phyloP scores from a whole-genome alignment of 1,140 invertebrate genomes.

The Drosophila navojoa region DNA sequence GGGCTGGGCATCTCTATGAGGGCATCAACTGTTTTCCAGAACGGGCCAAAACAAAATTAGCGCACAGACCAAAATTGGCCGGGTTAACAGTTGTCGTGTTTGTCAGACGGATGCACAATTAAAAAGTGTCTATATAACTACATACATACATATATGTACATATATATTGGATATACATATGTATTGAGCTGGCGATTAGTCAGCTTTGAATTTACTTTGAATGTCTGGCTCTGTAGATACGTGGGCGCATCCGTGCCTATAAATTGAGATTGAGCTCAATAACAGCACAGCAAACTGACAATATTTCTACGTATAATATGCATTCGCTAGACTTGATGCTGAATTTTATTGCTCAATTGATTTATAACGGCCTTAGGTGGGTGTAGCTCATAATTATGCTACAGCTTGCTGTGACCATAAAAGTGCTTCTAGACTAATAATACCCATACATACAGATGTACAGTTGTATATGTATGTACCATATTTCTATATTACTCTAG shows the following conservation, averaged over 20 bases:
- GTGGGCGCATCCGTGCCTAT: slow-evolving; percentile 59
- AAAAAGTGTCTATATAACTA: slow-evolving; percentile 7
- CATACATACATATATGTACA: slow-evolving; percentile 3
- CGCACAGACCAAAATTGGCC: slow-evolving; percentile 57
- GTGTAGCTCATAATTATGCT: slow-evolving; percentile 43
- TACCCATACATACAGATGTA: slow-evolving; percentile 11
- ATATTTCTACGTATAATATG: slow-evolving; percentile 50
- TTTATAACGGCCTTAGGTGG: slow-evolving; percentile 70
- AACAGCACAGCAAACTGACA: slow-evolving; percentile 17
- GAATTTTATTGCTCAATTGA: slow-evolving; percentile 66
- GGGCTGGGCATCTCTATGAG: not conserved
- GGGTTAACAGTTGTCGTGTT: slow-evolving; percentile 18
- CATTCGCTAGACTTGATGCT: slow-evolving; percentile 29
- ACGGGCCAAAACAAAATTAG: slow-evolving; percentile 29
- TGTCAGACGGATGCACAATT: slow-evolving; percentile 71
- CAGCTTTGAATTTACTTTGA: slow-evolving; percentile 58
- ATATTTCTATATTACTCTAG: slow-evolving; percentile 2
- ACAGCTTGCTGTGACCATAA: slow-evolving; percentile 8
- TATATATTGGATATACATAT: slow-evolving; percentile 11
- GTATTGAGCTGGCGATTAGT: slow-evolving; percentile 55
- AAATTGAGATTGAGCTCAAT: slow-evolving; percentile 37
- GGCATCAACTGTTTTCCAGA: not conserved
- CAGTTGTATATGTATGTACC: too few species aligned
- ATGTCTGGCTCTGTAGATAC: slow-evolving; percentile 55
- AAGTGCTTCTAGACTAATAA: slow-evolving; percentile 8